Base-by-base conservation (phyloP, 2,888 invertebrate species). In the Sphaeridia pumilis region DNA sequence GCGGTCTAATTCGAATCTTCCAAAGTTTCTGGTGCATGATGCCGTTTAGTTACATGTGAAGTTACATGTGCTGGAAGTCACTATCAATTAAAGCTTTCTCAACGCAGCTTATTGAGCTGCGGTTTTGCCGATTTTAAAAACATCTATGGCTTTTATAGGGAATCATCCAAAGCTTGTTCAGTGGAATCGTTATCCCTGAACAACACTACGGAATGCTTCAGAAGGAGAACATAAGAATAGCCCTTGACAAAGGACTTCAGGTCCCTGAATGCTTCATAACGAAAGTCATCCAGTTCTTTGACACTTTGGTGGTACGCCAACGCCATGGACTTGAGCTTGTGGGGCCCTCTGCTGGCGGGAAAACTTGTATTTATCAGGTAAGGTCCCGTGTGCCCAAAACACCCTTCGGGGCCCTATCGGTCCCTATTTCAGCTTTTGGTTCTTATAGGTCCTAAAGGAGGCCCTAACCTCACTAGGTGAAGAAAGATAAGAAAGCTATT, bases 281-380 rank as follows among this genome's bases (percentile, higher is more conserved):
- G 38, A 87, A 87, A 74, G 78, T 84, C 20, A 85, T 90, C 58
- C 89, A 92, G 68, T 72, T 90, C 10, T 85, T 87, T 67, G 90
- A 90, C 69, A 90, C 89, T 0, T 85, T 90, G 85, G 81, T 84
- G 59, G 88, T 90, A 2, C 76, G 90, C 20, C 89, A 90, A 2
- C 76, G 90, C 20, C 89, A 90, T 78, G 90, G 90, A 2, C 89
- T 90, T 1, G 90, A 92, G 89, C 71, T 88, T 57, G 89, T 90
- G 1, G 90, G 90, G 0, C 88, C 88, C 0, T 87, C 89, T 0
- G 89, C 88, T 0, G 83, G 87, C 2, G 90, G 89, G 3, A 90
- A 90, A 70, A 82, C 84, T 0, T 78, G 83, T 0, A 79, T 86
- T 7, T 75, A 89, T 49, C 75, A 77, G 63, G 84, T 84, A 70